Evolutionary conservation across 2,113 vertebrate species (phyloP), one percentile per base, ranked within the genome.

Genomic region (Prochilodus magdalenae): DNA sequence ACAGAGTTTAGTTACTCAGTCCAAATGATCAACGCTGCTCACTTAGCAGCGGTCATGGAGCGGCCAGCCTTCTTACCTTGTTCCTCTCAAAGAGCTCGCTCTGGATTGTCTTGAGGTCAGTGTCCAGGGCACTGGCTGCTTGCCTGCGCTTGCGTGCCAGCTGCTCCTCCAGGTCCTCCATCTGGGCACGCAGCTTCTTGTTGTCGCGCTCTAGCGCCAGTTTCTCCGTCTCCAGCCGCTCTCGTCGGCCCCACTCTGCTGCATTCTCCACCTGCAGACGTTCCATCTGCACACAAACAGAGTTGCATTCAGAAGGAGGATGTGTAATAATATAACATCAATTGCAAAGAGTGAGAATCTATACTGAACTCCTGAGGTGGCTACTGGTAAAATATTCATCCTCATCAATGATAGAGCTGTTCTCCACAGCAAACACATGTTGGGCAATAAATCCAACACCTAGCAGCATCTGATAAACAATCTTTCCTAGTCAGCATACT

Each of bases 181-280:
- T 95, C 91, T 99, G 98, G 0, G 95, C 94, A 30, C 95, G 91
- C 88, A 98, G 94, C 88, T 99, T 99, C 93, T 99, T 99, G 90
- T 98, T 99, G 90, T 99, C 98, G 30, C 98, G 84, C 90, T 99
- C 98, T 76, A 99, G 93, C 65, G 94, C 96, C 84, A 99, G 95
- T 85, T 99, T 99, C 88, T 99, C 97, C 0, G 98, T 99, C 92
- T 99, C 98, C 85, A 99, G 89, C 2, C 97, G 94, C 93, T 98
- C 97, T 4, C 98, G 90, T 51, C 96, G 95, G 40, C 98, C 97
- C 97, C 98, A 99, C 89, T 99, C 97, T 0, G 97, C 96, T 0
- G 98, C 96, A 0, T 99, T 99, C 92, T 99, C 97, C 0, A 96
- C 97, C 93, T 99, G 98, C 81, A 99, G 93, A 76, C 96, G 89